phyloP scores from a whole-genome alignment of 1,140 invertebrate species.

The Dendrolimus punctatus region DNA sequence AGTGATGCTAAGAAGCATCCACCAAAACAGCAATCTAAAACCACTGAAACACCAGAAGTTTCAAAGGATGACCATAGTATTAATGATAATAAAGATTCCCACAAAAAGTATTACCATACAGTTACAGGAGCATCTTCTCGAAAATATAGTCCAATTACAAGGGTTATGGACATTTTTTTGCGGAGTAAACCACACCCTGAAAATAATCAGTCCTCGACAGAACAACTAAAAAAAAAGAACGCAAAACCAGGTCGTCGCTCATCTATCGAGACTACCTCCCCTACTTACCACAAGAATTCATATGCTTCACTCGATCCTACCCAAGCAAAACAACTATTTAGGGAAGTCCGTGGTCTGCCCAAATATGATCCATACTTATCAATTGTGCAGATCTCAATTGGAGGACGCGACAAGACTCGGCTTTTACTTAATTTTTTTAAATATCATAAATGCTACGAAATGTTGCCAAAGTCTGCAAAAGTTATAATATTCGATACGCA shows the following conservation, averaged over 20 bases:
- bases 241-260: constrained; percentile 45
- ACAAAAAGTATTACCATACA: constrained; percentile 66
- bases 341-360: constrained; percentile 60
- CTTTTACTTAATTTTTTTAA: constrained; percentile 65
- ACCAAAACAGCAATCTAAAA: constrained; percentile 32
- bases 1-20: constrained; percentile 60
- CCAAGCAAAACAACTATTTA: constrained; percentile 63
- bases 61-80: constrained; percentile 38
- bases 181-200: constrained; percentile 49
- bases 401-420: constrained; percentile 62
- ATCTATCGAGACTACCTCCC: constrained; percentile 62
- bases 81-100: constrained; percentile 46
- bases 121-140: constrained; percentile 60
- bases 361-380: constrained; percentile 66
- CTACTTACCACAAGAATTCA: constrained; percentile 65
- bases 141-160: constrained; percentile 59
- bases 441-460: constrained; percentile 66
- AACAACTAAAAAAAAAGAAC: constrained; percentile 49
- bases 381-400: constrained; percentile 64
- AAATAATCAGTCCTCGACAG: constrained; percentile 30
- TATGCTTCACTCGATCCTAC: constrained; percentile 57
- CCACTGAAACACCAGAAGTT: constrained; percentile 45
- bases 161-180: constrained; percentile 62
- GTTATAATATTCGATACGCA: constrained; percentile 66
- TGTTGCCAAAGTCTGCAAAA: constrained; percentile 65